Evolutionary conservation across 2,797 vertebrate genomes (phyloP).

Genomic region (Antrozous pallidus): DNA sequence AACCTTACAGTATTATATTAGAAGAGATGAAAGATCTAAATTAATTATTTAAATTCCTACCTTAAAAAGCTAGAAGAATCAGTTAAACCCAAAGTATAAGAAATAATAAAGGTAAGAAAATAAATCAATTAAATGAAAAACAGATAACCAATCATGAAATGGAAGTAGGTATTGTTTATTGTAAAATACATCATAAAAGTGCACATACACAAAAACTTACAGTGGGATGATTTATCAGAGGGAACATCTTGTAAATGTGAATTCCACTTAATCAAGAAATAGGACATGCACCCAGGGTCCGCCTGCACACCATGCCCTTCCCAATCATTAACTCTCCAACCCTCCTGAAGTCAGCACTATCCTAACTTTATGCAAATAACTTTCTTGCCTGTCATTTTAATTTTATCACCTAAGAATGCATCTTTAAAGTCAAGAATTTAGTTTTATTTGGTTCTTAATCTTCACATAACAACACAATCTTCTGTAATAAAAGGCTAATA

Average conservation of each 20-base stretch:
- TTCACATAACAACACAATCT: neutral
- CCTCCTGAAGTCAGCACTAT: neutral
- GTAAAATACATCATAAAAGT: neutral
- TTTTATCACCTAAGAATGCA: neutral
- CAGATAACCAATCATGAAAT: neutral
- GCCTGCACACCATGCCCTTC: neutral
- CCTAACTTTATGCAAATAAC: neutral
- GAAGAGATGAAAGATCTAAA: neutral
- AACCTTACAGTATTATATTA: neutral
- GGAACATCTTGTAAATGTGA: neutral
- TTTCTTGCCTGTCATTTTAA: neutral
- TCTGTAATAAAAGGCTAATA: too few species aligned
- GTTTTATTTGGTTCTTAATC: neutral
- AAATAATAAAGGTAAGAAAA: neutral
- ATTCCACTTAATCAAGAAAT: neutral
- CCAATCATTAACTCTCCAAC: neutral
- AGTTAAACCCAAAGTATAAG: neutral
- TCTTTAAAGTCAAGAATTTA: neutral
- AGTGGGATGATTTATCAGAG: neutral
- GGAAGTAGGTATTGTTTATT: constrained; percentile 6
- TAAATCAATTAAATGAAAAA: neutral
- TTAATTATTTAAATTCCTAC: neutral
- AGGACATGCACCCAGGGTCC: neutral
- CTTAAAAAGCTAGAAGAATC: neutral
- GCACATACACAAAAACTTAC: neutral